phyloP scores from a whole-genome alignment of 2,797 vertebrate genomes.

The Chaunax sp. region DNA sequence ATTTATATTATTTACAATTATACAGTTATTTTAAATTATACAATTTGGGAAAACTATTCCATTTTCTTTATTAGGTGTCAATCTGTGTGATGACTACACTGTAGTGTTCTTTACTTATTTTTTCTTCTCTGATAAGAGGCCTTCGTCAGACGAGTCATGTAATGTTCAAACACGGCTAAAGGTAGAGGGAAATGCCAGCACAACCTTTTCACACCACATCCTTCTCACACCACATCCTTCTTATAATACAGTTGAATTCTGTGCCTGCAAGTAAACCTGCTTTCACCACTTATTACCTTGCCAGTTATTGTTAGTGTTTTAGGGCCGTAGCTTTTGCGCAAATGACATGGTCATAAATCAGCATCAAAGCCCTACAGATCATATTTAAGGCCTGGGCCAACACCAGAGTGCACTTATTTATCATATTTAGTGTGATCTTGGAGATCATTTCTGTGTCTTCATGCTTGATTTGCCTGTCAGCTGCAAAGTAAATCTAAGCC shows the following conservation, averaged over 20 bases:
- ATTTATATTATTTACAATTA: no score
- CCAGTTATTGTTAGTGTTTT: slow-evolving; percentile 61
- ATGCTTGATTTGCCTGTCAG: slow-evolving; percentile 47
- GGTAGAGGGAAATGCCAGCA: no score
- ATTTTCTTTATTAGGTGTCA: no score
- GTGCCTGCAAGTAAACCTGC: slow-evolving; percentile 38
- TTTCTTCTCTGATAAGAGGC: no score
- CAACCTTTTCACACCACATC: slow-evolving; percentile 14
- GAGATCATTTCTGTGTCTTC: slow-evolving; percentile 60
- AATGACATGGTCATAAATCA: slow-evolving; percentile 54
- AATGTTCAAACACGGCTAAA: slow-evolving; percentile 23
- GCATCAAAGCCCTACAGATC: slow-evolving; percentile 37
- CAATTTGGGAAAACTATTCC: no score
- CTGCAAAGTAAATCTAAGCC: slow-evolving; percentile 43
- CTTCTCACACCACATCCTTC: slow-evolving; percentile 17
- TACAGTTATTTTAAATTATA: no score
- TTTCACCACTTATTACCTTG: slow-evolving; percentile 55
- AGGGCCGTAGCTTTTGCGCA: slow-evolving; percentile 19
- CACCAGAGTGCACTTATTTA: slow-evolving; percentile 58
- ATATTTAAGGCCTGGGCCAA: slow-evolving; percentile 42
- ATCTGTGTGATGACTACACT: no score
- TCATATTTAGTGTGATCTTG: slow-evolving; percentile 63
- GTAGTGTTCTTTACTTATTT: no score
- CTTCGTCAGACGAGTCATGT: no score
- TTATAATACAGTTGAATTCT: slow-evolving; percentile 32